Conservation (phyloP, 2,797 vertebrate genomes). For the Podarcis siculus region DNA sequence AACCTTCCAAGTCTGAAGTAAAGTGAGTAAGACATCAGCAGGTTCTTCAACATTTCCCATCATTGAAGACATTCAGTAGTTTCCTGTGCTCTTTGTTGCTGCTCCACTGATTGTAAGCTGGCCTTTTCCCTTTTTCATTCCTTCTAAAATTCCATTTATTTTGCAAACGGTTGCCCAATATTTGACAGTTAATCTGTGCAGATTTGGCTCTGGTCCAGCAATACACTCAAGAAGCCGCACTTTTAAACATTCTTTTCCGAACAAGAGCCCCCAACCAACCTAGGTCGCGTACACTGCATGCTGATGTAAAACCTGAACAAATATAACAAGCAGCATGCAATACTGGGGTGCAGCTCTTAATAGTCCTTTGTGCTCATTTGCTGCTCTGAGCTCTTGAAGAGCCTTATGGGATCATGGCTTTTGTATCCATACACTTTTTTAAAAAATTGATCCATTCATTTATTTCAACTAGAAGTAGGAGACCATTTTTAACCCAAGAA, state of each 20-base stretch:
- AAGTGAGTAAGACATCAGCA: background rate
- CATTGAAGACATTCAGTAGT: background rate
- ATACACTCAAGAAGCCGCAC: background rate
- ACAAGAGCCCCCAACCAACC: background rate
- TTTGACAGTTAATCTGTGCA: slow-evolving; percentile 8
- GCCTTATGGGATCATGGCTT: background rate
- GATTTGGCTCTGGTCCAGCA: slow-evolving; percentile 10
- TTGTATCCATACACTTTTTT: background rate
- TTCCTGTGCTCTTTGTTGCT: background rate
- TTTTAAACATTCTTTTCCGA: background rate
- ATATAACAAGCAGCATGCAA: background rate
- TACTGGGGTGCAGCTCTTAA: background rate
- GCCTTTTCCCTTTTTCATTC: background rate
- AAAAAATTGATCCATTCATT: background rate
- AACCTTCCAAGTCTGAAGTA: background rate
- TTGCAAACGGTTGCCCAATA: slow-evolving; percentile 4
- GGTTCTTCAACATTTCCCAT: background rate
- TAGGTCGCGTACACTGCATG: background rate
- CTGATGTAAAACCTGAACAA: background rate
- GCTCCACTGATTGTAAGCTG: background rate
- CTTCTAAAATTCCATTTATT: background rate
- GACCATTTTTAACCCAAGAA: no score
- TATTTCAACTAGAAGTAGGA: background rate
- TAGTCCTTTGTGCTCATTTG: background rate
- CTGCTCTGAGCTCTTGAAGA: background rate